phyloP scores from a whole-genome alignment of 1,140 invertebrate species.

The Thrips palmi region DNA sequence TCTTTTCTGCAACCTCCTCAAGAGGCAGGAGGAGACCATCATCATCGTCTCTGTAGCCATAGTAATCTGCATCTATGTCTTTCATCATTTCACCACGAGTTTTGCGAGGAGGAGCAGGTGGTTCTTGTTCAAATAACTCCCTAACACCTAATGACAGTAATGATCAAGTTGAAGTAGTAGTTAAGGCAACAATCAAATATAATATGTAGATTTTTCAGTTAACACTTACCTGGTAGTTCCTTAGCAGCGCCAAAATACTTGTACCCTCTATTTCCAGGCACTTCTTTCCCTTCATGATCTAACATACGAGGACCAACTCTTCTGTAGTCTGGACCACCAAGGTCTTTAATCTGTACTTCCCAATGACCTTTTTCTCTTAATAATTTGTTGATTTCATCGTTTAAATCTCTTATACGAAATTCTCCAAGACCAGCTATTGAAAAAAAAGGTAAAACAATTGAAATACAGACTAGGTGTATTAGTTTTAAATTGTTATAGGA shows the following conservation, averaged over 20 bases:
- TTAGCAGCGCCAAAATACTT: conserved; percentile 99
- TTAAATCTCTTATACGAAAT: conserved; percentile 92
- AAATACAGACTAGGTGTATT: too few relatives aligned
- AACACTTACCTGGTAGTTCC: conserved; percentile 63
- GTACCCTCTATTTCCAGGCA: conserved; percentile 93
- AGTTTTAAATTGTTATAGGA: neutral
- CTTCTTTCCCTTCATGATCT: conserved; percentile 91
- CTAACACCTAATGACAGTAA: conserved; percentile 49
- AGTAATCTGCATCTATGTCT: conserved; percentile 96
- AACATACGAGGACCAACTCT: conserved; percentile 84
- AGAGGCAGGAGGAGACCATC: conserved; percentile 85
- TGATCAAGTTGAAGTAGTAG: neutral
- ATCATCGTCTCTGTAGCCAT: conserved; percentile 96
- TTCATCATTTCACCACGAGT: conserved; percentile 94
- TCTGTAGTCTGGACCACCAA: conserved; percentile 91
- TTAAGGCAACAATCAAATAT: neutral
- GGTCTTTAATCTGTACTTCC: conserved; percentile 88
- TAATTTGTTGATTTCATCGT: conserved; percentile 99
- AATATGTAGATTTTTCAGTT: conserved; percentile 1
- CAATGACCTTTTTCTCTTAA: conserved; percentile 89
- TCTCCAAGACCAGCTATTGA: conserved; percentile 84
- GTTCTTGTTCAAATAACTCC: conserved; percentile 94
- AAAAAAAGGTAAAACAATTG: conserved; percentile 12
- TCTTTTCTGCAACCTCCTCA: conserved; percentile 63
- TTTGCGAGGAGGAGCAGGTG: conserved; percentile 69